Conservation (phyloP, 2,797 vertebrate species). For the Cossypha caffra region DNA sequence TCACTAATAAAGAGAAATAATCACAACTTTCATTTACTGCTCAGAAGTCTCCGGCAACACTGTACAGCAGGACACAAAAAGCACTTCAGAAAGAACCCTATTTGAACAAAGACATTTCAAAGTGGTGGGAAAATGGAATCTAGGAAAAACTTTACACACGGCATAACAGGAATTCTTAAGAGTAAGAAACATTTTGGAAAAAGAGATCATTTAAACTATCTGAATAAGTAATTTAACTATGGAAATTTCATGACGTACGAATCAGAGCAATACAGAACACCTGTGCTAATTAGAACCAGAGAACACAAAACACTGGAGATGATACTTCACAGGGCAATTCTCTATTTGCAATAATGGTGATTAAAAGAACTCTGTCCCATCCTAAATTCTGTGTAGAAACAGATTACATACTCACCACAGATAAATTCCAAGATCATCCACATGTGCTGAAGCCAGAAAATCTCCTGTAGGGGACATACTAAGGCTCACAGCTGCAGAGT, state of each 20-base stretch:
- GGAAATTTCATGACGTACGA: not conserved
- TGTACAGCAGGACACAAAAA: not conserved
- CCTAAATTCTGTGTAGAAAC: not conserved
- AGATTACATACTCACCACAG: conserved; percentile 84
- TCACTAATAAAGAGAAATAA: not conserved
- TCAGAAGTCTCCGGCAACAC: not conserved
- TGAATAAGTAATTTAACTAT: not conserved
- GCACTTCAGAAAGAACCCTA: not conserved
- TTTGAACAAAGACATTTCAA: not conserved
- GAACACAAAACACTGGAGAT: not conserved
- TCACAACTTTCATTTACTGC: not conserved
- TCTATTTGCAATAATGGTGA: not conserved
- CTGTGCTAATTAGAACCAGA: not conserved
- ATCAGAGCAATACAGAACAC: not conserved
- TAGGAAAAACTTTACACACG: not conserved
- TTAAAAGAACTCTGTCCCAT: not conserved
- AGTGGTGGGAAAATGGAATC: fast-evolving
- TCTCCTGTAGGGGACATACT: conserved; percentile 94
- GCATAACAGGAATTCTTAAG: not conserved
- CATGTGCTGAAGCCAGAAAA: conserved; percentile 91
- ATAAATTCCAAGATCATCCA: conserved; percentile 92
- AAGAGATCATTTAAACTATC: not conserved
- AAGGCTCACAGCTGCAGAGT: conserved; percentile 86
- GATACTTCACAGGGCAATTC: not conserved
- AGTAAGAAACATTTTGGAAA: not conserved